Conservation (phyloP, 2,113 vertebrate genomes). For the Perca schrenkii region DNA sequence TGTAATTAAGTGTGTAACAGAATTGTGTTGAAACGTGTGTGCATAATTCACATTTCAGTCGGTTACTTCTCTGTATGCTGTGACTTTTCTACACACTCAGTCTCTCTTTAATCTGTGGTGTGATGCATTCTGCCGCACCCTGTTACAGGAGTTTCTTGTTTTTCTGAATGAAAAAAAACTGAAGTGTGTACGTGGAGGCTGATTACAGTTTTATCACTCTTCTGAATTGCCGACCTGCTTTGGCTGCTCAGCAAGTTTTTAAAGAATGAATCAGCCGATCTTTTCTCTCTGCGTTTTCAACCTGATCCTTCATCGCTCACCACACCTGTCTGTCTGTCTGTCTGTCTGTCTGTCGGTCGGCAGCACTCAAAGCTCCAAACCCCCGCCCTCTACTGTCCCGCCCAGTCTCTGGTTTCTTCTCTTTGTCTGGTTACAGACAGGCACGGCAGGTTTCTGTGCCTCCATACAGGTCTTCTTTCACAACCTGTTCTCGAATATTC, state of each 20-base stretch:
- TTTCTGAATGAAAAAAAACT: not conserved
- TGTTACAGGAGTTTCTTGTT: not conserved
- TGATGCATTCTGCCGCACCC: not conserved
- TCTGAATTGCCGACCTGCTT: not conserved
- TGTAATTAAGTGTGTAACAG: not conserved
- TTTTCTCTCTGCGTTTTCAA: not conserved
- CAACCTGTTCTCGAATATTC: not conserved
- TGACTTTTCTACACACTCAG: not conserved
- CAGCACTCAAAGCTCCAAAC: conserved; percentile 39
- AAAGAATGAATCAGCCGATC: not conserved
- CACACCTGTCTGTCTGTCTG: conserved; percentile 36
- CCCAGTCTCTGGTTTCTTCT: not conserved
- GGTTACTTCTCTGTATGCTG: too few relatives aligned
- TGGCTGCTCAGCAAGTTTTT: not conserved
- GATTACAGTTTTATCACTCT: not conserved
- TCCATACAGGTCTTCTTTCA: not conserved
- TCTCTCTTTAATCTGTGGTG: not conserved
- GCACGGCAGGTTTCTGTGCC: not conserved
- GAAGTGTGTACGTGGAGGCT: not conserved
- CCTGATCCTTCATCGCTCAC: not conserved
- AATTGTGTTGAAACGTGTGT: not conserved
- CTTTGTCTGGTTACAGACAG: not conserved
- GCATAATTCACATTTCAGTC: not conserved
- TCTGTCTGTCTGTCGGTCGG: not conserved
- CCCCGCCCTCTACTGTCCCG: not conserved